A percentile compares a stretch with the other conserved stretches of the same genome.
Evolutionary conservation across 2,888 invertebrate species (phyloP).

Genomic region (Epistrophe eligans): DNA sequence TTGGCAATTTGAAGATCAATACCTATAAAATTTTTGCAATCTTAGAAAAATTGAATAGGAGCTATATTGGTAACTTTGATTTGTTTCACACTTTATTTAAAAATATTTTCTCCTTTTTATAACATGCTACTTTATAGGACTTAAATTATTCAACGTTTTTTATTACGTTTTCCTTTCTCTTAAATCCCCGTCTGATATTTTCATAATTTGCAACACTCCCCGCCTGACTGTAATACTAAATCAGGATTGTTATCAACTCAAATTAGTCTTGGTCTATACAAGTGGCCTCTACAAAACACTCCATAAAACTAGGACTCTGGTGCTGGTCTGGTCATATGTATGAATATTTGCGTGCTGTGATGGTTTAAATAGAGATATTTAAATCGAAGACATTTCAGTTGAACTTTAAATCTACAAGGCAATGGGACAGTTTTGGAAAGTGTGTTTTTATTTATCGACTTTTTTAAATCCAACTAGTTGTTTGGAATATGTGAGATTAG

Average conservation of each 20-base stretch:
- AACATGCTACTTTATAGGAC: no score
- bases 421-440: conserved; percentile 12
- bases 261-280: conserved; percentile 21
- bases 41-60: no score
- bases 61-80: no score
- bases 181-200: no score
- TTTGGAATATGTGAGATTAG: not conserved
- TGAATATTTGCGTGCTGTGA: not conserved
- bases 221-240: not conserved
- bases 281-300: conserved; percentile 16
- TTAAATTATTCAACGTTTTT: no score
- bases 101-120: no score
- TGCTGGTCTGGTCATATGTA: no score
- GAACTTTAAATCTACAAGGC: conserved; percentile 17
- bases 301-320: not conserved
- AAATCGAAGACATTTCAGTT: conserved; percentile 8
- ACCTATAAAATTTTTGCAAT: no score
- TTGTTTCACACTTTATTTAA: no score
- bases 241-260: conserved; percentile 13
- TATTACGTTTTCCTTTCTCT: no score
- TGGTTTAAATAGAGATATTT: not conserved
- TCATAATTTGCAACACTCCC: not conserved
- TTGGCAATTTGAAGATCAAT: no score
- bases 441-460: conserved; percentile 9
- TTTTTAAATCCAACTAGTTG: conserved; percentile 14